A percentile compares a stretch with the other conserved stretches of the same genome.
These are phyloP conservation scores for Anguilla pacifica DNA, from an alignment of 2,797 vertebrate species.

Conservation along the genomic window DNA sequence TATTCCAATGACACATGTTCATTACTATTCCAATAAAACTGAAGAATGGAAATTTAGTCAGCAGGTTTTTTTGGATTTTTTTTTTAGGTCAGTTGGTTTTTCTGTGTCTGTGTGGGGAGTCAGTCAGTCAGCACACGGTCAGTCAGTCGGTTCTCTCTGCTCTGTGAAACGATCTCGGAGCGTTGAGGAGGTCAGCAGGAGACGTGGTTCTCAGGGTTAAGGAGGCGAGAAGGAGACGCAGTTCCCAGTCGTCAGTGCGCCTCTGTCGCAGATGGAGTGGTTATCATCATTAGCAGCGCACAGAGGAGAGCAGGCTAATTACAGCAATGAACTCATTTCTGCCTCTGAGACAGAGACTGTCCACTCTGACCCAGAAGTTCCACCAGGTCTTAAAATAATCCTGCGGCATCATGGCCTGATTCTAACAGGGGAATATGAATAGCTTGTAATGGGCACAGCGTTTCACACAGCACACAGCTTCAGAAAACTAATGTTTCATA, in stretches of 20 bases:
- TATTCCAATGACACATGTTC: too few species aligned
- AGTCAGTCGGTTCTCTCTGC: background rate
- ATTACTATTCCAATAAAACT: too few species aligned
- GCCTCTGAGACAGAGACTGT: constrained; percentile 55
- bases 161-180: too few species aligned
- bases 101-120: too few species aligned
- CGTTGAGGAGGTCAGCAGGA: background rate
- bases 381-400: constrained; percentile 72
- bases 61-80: background rate
- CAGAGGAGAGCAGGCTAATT: constrained; percentile 58
- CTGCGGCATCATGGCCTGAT: constrained; percentile 70
- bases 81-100: too few species aligned
- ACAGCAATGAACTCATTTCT: constrained; percentile 71
- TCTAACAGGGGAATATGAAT: constrained; percentile 63
- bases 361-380: constrained; percentile 55
- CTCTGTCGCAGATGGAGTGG: constrained; percentile 56
- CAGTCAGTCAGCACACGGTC: too few species aligned
- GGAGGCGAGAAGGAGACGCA: constrained; percentile 52
- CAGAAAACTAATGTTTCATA: background rate
- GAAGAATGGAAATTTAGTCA: background rate
- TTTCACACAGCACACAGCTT: background rate
- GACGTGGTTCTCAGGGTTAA: background rate
- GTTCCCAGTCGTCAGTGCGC: constrained; percentile 56
- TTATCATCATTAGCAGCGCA: constrained; percentile 43
- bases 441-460: constrained; percentile 42